phyloP scores from a whole-genome alignment of 1,140 invertebrate species.

The Drosophila paulistorum region DNA sequence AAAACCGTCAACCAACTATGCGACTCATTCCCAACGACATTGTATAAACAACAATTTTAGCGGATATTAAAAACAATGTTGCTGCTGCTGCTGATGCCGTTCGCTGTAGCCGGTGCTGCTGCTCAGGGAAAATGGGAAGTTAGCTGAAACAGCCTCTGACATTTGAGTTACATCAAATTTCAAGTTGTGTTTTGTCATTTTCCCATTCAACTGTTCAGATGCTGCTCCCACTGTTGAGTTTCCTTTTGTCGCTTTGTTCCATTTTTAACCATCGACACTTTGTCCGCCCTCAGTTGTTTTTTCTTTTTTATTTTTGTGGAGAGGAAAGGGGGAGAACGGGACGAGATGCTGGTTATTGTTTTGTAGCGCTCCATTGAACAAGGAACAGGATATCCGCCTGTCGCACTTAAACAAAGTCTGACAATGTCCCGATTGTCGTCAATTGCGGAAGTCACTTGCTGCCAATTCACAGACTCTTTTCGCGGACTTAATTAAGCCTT shows the following conservation, averaged over 20 bases:
- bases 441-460: constrained; percentile 40
- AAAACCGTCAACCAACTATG: constrained; percentile 45
- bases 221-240: constrained; percentile 26
- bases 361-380: constrained; percentile 60
- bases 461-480: constrained; percentile 40
- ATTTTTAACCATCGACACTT: constrained; percentile 8
- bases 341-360: constrained; percentile 46
- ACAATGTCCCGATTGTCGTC: constrained; percentile 31
- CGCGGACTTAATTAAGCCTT: constrained; percentile 51
- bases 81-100: constrained; percentile 47
- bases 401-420: constrained; percentile 64
- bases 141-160: constrained; percentile 25
- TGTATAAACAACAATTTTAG: constrained; percentile 81
- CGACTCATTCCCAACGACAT: constrained; percentile 68
- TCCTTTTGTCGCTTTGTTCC: constrained; percentile 21
- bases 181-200: constrained; percentile 74
- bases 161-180: constrained; percentile 63
- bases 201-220: constrained; percentile 56
- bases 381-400: constrained; percentile 66
- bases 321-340: not conserved
- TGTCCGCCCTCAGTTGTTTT: constrained; percentile 26
- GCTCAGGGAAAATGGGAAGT: not conserved
- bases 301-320: no score
- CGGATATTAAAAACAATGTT: constrained; percentile 81
- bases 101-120: not conserved